Evolutionary conservation across 2,797 vertebrate genomes (phyloP), one percentile per base, ranked within the genome.

Genomic region (Lemur catta): DNA sequence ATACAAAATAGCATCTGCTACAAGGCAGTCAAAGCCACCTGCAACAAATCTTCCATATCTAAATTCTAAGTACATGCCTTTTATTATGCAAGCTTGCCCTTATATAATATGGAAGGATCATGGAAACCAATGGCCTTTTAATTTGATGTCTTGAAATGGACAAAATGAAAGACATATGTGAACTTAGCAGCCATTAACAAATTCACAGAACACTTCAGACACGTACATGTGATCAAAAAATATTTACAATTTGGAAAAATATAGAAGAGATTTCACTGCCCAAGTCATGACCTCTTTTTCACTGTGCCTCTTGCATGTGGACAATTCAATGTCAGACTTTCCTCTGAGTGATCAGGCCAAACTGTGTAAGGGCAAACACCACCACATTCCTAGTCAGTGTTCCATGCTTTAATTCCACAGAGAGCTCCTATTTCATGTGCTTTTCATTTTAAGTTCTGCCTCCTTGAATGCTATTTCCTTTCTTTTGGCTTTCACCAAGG

Each of bases 391-490:
- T 84, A 0, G 82, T 93, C 96, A 94, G 96, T 50, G 55, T 93
- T 98, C 97, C 98, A 97, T 98, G 98, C 97, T 98, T 98, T 72
- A 3, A 0, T 95, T 98, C 98, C 98, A 63, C 71, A 69, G 98
- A 97, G 98, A 97, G 71, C 89, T 98, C 89, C 84, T 38, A 90
- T 88, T 98, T 98, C 98, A 98, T 98, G 96, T 98, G 98, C 96
- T 98, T 98, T 98, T 98, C 98, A 98, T 98, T 98, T 98, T 97
- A 97, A 97, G 88, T 98, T 98, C 97, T 98, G 95, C 97, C 97
- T 98, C 88, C 97, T 98, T 87, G 80, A 97, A 98, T 94, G 97
- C 89, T 98, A 97, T 98, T 98, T 98, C 98, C 98, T 98, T 96
- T 98, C 92, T 89, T 98, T 98, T 52, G 0, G 95, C 94, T 98